Evolutionary conservation across 2,888 invertebrate genomes (phyloP).

Genomic region (Carterocephalus palaemon): DNA sequence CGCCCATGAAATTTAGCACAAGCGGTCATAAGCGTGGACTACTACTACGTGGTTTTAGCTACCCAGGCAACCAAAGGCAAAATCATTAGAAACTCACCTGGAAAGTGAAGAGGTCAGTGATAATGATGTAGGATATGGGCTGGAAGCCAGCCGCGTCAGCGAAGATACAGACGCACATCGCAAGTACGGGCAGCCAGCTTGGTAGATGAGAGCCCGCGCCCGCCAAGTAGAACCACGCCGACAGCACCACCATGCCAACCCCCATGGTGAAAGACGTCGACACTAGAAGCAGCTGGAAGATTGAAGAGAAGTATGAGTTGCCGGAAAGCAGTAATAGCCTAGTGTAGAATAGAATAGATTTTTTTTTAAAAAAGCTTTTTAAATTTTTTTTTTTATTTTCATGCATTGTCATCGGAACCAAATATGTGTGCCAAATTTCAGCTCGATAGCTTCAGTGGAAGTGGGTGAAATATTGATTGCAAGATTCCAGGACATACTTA

Average conservation of each 20-base stretch:
- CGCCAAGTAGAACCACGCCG: constrained; percentile 68
- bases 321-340: neutral
- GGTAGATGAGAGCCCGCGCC: constrained; percentile 56
- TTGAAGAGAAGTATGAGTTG: neutral
- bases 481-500: no score
- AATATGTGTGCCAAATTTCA: no score
- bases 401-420: no score
- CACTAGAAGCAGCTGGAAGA: constrained; percentile 60
- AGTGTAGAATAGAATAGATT: no score
- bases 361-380: no score
- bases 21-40: no score
- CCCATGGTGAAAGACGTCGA: constrained; percentile 62
- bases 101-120: constrained; percentile 68
- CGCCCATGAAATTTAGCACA: no score
- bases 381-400: no score
- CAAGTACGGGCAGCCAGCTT: constrained; percentile 66
- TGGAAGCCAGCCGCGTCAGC: constrained; percentile 71
- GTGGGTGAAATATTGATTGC: no score
- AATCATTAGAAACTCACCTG: constrained; percentile 63
- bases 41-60: no score
- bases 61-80: no score
- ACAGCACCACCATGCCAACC: constrained; percentile 57
- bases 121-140: constrained; percentile 70
- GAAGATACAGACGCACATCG: constrained; percentile 69
- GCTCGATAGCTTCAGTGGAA: no score